A percentile compares a stretch with the other conserved stretches of the same genome.
Evolutionary conservation across 2,888 invertebrate species (phyloP).

Genomic region (Acleris laterana): DNA sequence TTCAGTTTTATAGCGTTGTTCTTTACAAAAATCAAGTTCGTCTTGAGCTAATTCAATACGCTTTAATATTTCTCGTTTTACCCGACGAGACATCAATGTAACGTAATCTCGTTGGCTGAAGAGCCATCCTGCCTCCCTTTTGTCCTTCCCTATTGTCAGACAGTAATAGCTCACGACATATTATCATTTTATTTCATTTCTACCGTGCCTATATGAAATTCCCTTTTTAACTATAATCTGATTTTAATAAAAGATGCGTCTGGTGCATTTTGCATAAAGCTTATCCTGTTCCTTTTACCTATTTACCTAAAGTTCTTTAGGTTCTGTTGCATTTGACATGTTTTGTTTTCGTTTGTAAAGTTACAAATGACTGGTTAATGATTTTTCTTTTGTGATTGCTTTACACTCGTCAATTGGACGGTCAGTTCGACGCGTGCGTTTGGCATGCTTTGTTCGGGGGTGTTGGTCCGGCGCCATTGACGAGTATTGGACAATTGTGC

Average conservation of each 20-base stretch:
- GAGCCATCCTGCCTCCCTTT: constrained; percentile 70
- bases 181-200: constrained; percentile 78
- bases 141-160: constrained; percentile 72
- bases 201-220: constrained; percentile 65
- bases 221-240: constrained; percentile 66
- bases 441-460: constrained; percentile 78
- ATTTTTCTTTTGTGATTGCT: constrained; percentile 65
- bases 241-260: constrained; percentile 58
- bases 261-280: constrained; percentile 41
- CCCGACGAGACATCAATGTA: constrained; percentile 58
- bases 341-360: constrained; percentile 35
- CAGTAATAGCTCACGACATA: constrained; percentile 69
- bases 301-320: too few relatives aligned
- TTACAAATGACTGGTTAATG: constrained; percentile 48
- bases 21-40: constrained; percentile 28
- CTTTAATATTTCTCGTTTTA: constrained; percentile 39
- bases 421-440: constrained; percentile 64
- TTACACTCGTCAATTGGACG: constrained; percentile 65
- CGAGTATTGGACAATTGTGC: constrained; percentile 66
- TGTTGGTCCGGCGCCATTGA: constrained; percentile 71
- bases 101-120: constrained; percentile 65
- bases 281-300: constrained; percentile 6
- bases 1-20: constrained; percentile 4
- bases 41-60: constrained; percentile 38
- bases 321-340: constrained; percentile 24